Percentiles rank a stretch among this genome's conserved stretches.
Evolutionary conservation across 2,797 vertebrate genomes (phyloP).

Genomic region (Mus minutoides): DNA sequence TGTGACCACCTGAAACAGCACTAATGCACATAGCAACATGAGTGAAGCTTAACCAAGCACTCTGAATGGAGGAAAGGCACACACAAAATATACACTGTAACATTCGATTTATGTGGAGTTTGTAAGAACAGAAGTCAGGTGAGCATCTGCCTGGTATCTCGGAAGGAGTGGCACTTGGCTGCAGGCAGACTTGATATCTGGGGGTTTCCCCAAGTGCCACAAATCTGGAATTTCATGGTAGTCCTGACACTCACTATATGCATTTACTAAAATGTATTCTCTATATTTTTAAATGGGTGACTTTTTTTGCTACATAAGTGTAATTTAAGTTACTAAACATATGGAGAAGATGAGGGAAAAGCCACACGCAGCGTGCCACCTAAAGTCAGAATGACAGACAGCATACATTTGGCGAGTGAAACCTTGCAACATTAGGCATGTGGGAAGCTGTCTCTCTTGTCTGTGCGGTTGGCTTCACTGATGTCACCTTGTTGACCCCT

Average conservation of each 20-base stretch:
- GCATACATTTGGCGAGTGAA: neutral
- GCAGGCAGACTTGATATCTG: neutral
- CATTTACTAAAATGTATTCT: slow-evolving; percentile 41
- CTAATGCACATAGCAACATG: neutral
- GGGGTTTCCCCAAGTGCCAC: neutral
- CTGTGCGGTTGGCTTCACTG: neutral
- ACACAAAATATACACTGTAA: neutral
- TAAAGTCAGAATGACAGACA: neutral
- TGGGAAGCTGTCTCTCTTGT: neutral
- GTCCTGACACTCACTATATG: neutral
- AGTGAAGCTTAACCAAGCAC: neutral
- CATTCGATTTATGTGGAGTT: neutral
- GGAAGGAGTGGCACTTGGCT: neutral
- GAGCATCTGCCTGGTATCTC: neutral
- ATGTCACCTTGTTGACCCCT: neutral
- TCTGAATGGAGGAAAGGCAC: neutral
- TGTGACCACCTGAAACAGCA: neutral
- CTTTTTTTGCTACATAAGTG: neutral
- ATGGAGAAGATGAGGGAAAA: neutral
- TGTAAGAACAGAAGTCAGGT: neutral
- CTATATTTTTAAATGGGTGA: slow-evolving; percentile 1
- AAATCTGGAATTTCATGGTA: neutral
- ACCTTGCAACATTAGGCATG: neutral
- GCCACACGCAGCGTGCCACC: neutral
- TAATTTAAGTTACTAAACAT: slow-evolving; percentile 13